These are phyloP conservation scores for Nycteola revayana DNA, from an alignment of 2,888 invertebrate species.

Conservation along the genomic window DNA sequence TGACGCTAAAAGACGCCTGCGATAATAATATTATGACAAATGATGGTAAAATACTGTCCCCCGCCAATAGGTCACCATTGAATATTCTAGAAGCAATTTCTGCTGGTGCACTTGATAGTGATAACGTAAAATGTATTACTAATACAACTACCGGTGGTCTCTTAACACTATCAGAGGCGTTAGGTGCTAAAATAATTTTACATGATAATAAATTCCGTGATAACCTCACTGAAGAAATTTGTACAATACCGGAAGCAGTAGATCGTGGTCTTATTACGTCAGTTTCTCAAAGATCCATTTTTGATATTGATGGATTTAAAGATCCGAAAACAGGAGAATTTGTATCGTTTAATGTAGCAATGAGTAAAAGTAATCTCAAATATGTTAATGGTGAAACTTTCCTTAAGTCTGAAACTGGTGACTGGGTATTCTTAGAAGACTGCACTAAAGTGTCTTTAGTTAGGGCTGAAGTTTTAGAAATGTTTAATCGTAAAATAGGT, in stretches of 20 bases:
- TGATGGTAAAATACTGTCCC: constrained; percentile 90
- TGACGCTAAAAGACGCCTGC: constrained; percentile 94
- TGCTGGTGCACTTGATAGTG: constrained; percentile 92
- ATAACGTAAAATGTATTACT: constrained; percentile 91
- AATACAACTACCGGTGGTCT: constrained; percentile 90
- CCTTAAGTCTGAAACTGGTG: constrained; percentile 87
- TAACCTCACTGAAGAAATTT: constrained; percentile 86
- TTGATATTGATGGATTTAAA: constrained; percentile 95
- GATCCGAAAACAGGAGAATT: constrained; percentile 91
- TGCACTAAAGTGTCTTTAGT: constrained; percentile 90
- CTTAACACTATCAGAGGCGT: constrained; percentile 92
- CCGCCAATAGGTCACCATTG: constrained; percentile 88
- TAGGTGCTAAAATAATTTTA: constrained; percentile 90
- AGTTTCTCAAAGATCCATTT: constrained; percentile 92
- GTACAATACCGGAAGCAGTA: constrained; percentile 93
- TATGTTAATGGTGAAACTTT: constrained; percentile 88
- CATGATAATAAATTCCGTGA: constrained; percentile 88
- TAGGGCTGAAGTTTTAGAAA: constrained; percentile 92
- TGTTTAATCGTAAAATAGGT: constrained; percentile 91
- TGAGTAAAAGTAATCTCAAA: constrained; percentile 89
- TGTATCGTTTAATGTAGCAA: constrained; percentile 91
- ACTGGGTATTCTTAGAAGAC: constrained; percentile 89
- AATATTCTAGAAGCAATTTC: constrained; percentile 93
- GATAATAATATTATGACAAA: constrained; percentile 90
- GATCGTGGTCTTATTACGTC: constrained; percentile 94